These are phyloP conservation scores for Zophobas morio DNA, from an alignment of 1,140 invertebrate genomes.

Conservation along the genomic window DNA sequence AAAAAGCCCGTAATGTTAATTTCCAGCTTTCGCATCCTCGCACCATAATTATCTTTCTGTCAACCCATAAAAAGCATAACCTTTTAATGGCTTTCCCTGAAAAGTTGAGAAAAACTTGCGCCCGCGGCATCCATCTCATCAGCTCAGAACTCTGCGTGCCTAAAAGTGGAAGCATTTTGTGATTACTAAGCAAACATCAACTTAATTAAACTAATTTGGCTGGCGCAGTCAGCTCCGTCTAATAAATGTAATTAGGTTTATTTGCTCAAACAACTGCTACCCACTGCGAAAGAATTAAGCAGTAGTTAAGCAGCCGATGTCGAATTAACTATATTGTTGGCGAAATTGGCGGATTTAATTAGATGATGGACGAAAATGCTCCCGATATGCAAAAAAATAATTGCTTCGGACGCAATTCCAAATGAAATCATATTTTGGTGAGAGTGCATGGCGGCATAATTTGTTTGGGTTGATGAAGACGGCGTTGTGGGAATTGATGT, in stretches of 20 bases:
- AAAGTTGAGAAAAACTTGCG: too few species aligned
- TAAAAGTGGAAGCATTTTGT: constrained; percentile 33
- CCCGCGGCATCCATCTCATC: too few species aligned
- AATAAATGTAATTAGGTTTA: constrained; percentile 56
- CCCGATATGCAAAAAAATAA: constrained; percentile 27
- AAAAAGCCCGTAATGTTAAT: too few species aligned
- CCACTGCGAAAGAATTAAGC: constrained; percentile 50
- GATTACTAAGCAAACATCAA: constrained; percentile 51
- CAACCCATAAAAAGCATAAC: too few species aligned
- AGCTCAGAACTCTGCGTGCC: neutral
- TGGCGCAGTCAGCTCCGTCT: constrained; percentile 47
- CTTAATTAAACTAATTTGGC: constrained; percentile 55
- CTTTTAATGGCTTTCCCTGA: too few species aligned
- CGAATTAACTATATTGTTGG: constrained; percentile 38
- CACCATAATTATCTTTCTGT: too few species aligned
- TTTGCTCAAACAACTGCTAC: constrained; percentile 51
- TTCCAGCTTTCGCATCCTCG: too few species aligned
- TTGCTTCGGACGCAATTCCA: neutral
- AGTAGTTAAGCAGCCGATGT: constrained; percentile 11
- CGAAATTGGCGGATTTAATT: constrained; percentile 34
- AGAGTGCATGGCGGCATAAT: constrained; percentile 40
- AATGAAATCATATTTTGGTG: constrained; percentile 30
- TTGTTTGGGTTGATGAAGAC: constrained; percentile 53
- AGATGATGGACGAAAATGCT: constrained; percentile 7
- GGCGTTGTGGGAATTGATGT: constrained; percentile 61